phyloP scores from a whole-genome alignment of 2,113 vertebrate species.

The Loxodonta africana region DNA sequence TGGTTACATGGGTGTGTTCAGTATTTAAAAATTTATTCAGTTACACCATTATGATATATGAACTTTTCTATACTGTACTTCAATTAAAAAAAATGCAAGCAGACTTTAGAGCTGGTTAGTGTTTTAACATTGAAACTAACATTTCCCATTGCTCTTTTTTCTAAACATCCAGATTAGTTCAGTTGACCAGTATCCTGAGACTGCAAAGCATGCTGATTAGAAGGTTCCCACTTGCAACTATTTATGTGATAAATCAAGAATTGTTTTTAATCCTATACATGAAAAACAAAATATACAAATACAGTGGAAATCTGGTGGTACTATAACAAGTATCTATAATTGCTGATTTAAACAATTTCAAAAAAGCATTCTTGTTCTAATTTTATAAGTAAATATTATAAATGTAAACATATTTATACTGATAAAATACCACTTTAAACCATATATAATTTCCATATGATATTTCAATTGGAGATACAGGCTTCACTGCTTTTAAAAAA shows the following conservation, averaged over 20 bases:
- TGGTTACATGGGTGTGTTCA: not conserved
- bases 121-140: not conserved
- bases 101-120: not conserved
- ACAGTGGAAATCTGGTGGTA: not conserved
- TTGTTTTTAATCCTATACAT: not conserved
- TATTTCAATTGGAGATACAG: not conserved
- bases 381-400: conserved; percentile 35
- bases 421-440: conserved; percentile 10
- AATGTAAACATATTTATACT: conserved; percentile 5
- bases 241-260: conserved; percentile 6
- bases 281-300: not conserved
- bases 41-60: not conserved
- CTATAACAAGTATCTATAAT: not conserved
- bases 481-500: not conserved
- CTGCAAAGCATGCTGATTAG: not conserved
- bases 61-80: not conserved
- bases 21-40: conserved; percentile 7
- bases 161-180: not conserved
- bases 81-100: conserved; percentile 40
- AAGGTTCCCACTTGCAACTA: not conserved
- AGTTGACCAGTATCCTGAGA: not conserved
- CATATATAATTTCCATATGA: not conserved
- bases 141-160: conserved; percentile 4
- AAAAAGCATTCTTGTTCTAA: conserved; percentile 5
- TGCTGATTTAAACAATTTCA: conserved; percentile 33